Base-by-base conservation (phyloP, 2,888 invertebrate species). In the Oxytorus armatus region DNA sequence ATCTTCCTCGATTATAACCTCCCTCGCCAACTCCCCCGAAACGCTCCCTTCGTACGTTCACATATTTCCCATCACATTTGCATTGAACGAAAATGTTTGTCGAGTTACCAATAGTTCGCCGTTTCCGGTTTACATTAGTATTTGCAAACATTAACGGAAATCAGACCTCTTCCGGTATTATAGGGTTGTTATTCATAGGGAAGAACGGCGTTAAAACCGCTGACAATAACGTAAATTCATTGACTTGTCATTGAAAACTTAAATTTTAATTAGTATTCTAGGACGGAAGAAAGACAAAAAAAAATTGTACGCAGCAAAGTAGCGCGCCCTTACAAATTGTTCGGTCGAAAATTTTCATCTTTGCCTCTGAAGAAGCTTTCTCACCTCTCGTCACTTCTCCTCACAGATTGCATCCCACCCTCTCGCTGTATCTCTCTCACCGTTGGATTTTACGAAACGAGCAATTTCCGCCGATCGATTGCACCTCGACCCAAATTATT, bases 41-140 rank as follows among this genome's bases (percentile, higher is more conserved):
- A n/a, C 81, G 77, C 83, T 77, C 88, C 85, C 86, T 86, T 88
- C 86, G n/a, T 47, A n/a, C 51, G 36, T 86, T 86, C 39, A 44
- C 42, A 18, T 47, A 29, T 65, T 75, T 65, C 49, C 21, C 44
- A 25, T 14, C 47, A 36, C 87, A 89, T 89, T 89, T 87, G 86
- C 89, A 88, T 89, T 86, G 85, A 89, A 88, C 87, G 89, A 87
- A 88, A 90, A 89, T 89, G 87, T 89, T 90, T 89, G 88, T 85
- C 18, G 23, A 65, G 33, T 53, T 42, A 53, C 44, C 69, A 53
- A 59, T 73, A 57, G 42, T 36, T 68, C 44, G 21, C n/a, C 14
- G 42, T 18, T 49, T 42, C 51, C 11, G 16, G 53, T 42, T n/a
- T 42, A 55, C 29, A 39, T 49, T 39, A 29, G 47, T 36, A 18